A percentile compares a stretch with the other conserved stretches of the same genome.
Conservation (phyloP, 2,797 vertebrate species). For the Sarcoramphus papa region DNA sequence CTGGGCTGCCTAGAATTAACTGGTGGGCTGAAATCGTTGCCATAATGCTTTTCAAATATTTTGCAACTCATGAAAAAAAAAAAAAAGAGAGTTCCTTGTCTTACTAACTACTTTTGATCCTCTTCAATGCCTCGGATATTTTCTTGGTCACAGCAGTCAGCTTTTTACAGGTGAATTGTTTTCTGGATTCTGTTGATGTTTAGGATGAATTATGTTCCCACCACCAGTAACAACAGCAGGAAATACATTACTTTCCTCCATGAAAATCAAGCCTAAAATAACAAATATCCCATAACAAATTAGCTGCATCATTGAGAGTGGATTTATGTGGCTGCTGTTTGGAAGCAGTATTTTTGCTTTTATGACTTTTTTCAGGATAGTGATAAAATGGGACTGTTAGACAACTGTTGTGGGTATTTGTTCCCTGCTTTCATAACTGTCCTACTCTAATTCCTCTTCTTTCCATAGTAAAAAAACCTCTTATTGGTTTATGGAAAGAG, state of each 20-base stretch:
- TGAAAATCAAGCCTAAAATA: background rate
- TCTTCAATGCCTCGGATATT: background rate
- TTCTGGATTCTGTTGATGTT: background rate
- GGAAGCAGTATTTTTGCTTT: background rate
- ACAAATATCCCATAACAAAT: background rate
- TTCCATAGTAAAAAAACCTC: background rate
- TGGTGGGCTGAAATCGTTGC: background rate
- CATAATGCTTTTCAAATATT: background rate
- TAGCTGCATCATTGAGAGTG: background rate
- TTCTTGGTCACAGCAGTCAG: background rate
- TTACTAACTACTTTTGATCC: background rate
- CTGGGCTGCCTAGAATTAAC: background rate
- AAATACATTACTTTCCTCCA: background rate
- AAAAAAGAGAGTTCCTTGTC: background rate
- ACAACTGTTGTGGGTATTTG: background rate
- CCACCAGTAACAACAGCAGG: background rate
- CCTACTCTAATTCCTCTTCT: background rate
- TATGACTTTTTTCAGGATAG: background rate
- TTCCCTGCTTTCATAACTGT: background rate
- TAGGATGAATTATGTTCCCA: background rate
- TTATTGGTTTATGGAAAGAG: background rate
- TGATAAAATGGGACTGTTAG: background rate
- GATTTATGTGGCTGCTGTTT: background rate
- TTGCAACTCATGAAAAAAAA: background rate
- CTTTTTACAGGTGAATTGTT: background rate